Percentiles rank a stretch among this genome's conserved stretches.
Conservation (phyloP, 2,888 invertebrate genomes). For the Caenorhabditis sp. region DNA sequence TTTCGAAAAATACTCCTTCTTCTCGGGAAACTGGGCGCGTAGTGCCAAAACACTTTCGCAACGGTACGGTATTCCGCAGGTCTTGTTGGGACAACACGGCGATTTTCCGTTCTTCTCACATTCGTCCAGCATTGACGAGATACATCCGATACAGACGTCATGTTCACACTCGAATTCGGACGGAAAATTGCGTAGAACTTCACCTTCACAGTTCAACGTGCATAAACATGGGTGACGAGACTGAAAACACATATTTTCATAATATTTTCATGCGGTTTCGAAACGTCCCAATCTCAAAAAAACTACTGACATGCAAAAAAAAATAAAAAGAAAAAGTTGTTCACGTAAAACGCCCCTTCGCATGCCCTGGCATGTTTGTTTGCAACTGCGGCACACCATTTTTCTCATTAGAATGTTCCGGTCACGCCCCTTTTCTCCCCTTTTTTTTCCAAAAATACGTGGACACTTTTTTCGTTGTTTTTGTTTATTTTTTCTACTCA, state of each 20-base stretch:
- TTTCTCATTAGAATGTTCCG: too few species aligned
- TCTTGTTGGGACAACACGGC: conserved; percentile 53
- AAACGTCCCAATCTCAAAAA: too few species aligned
- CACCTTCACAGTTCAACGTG: conserved; percentile 46
- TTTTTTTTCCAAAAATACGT: too few species aligned
- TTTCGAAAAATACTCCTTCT: conserved; percentile 51
- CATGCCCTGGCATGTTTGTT: too few species aligned
- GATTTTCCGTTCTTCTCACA: conserved; percentile 45
- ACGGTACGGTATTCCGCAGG: conserved; percentile 56
- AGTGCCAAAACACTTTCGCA: conserved; percentile 55
- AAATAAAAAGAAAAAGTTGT: too few species aligned
- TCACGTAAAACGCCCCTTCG: too few species aligned
- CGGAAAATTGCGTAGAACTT: conserved; percentile 59
- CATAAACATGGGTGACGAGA: conserved; percentile 21
- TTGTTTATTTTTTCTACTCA: too few species aligned
- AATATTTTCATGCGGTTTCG: too few species aligned
- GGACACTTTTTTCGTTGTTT: too few species aligned
- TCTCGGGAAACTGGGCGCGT: conserved; percentile 53
- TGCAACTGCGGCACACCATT: too few species aligned
- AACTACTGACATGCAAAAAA: too few species aligned
- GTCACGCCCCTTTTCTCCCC: too few species aligned
- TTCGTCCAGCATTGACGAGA: conserved; percentile 47
- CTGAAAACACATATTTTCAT: conserved; percentile 1
- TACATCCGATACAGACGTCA: conserved; percentile 53
- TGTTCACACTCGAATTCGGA: conserved; percentile 63